A percentile compares a stretch with the other conserved stretches of the same genome.
phyloP scores from a whole-genome alignment of 2,888 invertebrate species.

The Macrostomum cliftonense region DNA sequence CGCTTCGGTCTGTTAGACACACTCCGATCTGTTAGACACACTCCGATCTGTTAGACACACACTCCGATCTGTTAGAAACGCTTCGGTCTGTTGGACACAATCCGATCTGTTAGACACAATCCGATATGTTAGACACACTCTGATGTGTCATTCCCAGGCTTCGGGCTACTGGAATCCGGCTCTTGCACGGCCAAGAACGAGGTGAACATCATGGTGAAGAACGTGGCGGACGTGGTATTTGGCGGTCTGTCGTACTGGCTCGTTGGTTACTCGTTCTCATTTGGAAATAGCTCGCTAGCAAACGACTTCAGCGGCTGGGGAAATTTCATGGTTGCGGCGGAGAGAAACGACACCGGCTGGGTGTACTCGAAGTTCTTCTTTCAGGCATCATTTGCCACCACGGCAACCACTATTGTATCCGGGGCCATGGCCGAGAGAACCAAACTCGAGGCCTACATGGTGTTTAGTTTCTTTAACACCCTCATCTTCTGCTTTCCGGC shows the following conservation, averaged over 20 bases:
- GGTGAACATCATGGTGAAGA: constrained; percentile 27
- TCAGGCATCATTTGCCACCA: constrained; percentile 25
- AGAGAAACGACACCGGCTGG: constrained; percentile 16
- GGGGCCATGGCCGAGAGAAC: constrained; percentile 33
- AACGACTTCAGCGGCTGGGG: constrained; percentile 24
- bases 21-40: no score
- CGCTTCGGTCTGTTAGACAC: no score
- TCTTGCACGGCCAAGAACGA: constrained; percentile 23
- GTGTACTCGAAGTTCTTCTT: constrained; percentile 22
- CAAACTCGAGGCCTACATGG: constrained; percentile 24
- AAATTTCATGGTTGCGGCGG: constrained; percentile 19
- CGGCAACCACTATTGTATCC: constrained; percentile 27
- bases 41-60: no score
- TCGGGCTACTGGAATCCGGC: constrained; percentile 23
- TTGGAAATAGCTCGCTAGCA: constrained; percentile 17
- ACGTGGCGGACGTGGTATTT: constrained; percentile 24
- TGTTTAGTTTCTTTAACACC: constrained; percentile 28
- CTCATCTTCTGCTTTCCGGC: constrained; percentile 33
- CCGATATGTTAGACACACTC: no score
- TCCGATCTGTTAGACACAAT: no score
- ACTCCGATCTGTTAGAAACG: no score
- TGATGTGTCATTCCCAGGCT: no score
- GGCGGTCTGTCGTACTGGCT: constrained; percentile 23
- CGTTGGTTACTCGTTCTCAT: constrained; percentile 24
- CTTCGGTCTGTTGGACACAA: no score